phyloP scores from a whole-genome alignment of 2,888 invertebrate genomes.

The Sinelater perroti region DNA sequence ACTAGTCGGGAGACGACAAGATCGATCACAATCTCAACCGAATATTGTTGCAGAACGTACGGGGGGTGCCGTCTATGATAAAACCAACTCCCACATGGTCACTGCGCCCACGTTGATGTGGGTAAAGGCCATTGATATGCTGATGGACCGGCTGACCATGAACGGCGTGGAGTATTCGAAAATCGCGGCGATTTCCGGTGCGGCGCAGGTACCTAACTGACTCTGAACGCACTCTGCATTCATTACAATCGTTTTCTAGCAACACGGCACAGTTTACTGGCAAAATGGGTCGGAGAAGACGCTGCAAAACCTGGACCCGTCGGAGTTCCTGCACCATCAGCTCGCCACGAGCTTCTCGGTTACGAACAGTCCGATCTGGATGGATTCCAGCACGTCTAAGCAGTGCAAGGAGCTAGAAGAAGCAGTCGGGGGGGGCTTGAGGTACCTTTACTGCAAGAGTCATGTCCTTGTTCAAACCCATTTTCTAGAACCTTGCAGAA shows the following conservation, averaged over 20 bases:
- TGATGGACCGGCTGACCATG: slow-evolving; percentile 83
- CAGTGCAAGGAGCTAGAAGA: slow-evolving; percentile 84
- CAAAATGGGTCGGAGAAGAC: slow-evolving; percentile 74
- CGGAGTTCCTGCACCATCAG: slow-evolving; percentile 84
- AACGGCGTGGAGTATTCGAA: slow-evolving; percentile 84
- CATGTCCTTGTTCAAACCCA: slow-evolving; percentile 33
- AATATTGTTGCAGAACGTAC: not conserved
- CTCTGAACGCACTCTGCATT: not conserved
- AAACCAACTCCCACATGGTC: slow-evolving; percentile 65
- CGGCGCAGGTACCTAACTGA: slow-evolving; percentile 80
- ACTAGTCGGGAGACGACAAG: too few species aligned
- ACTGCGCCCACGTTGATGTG: slow-evolving; percentile 91
- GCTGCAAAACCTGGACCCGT: slow-evolving; percentile 73
- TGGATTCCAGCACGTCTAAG: slow-evolving; percentile 86
- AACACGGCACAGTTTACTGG: slow-evolving; percentile 99
- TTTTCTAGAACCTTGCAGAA: slow-evolving; percentile 74
- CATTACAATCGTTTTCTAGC: too few species aligned
- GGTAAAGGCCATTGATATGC: slow-evolving; percentile 94
- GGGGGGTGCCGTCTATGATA: slow-evolving; percentile 67
- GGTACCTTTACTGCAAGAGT: too few species aligned
- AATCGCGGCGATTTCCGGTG: slow-evolving; percentile 87
- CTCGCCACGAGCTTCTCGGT: slow-evolving; percentile 80
- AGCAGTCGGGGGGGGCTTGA: slow-evolving; percentile 80
- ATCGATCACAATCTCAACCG: not conserved
- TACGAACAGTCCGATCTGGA: slow-evolving; percentile 91